Conservation (phyloP, 1,140 invertebrate species). For the Augochlora pura region DNA sequence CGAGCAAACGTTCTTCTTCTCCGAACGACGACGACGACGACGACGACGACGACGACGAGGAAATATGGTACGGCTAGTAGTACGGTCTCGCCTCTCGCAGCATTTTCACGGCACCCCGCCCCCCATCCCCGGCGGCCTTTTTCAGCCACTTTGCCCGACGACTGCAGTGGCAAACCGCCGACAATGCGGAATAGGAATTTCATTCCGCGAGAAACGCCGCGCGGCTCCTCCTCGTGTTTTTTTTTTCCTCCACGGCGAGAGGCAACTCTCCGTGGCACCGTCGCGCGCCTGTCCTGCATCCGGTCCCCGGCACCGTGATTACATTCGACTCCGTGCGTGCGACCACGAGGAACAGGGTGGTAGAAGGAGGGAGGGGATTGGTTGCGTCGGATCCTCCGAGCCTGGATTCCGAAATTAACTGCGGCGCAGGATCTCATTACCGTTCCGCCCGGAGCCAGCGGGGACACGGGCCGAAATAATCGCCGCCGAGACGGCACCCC, state of each 20-base stretch:
- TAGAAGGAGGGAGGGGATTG: too few relatives aligned
- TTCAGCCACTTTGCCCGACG: constrained; percentile 46
- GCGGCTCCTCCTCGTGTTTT: neutral
- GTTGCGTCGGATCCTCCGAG: neutral
- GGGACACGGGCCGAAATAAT: constrained; percentile 9
- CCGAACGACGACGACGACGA: too few relatives aligned
- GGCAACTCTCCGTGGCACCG: too few relatives aligned
- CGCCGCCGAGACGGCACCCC: too few relatives aligned
- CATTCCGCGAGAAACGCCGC: constrained; percentile 37
- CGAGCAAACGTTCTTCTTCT: constrained; percentile 15
- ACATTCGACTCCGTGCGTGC: constrained; percentile 29
- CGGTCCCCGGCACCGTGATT: constrained; percentile 32
- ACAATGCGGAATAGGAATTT: constrained; percentile 50
- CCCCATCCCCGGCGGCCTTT: constrained; percentile 12
- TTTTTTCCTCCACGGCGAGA: constrained; percentile 10
- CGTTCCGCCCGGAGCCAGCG: constrained; percentile 11
- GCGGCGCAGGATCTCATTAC: constrained; percentile 29
- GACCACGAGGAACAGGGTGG: too few relatives aligned
- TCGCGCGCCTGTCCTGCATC: constrained; percentile 3
- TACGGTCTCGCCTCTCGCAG: constrained; percentile 12
- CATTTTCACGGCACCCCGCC: constrained; percentile 32
- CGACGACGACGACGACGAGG: neutral
- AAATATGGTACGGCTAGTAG: constrained; percentile 6
- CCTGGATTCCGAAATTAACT: constrained; percentile 40
- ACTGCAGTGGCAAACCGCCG: constrained; percentile 46